These are phyloP conservation scores for Chromoteleia sp. DNA, from an alignment of 2,888 invertebrate genomes.

Conservation along the genomic window DNA sequence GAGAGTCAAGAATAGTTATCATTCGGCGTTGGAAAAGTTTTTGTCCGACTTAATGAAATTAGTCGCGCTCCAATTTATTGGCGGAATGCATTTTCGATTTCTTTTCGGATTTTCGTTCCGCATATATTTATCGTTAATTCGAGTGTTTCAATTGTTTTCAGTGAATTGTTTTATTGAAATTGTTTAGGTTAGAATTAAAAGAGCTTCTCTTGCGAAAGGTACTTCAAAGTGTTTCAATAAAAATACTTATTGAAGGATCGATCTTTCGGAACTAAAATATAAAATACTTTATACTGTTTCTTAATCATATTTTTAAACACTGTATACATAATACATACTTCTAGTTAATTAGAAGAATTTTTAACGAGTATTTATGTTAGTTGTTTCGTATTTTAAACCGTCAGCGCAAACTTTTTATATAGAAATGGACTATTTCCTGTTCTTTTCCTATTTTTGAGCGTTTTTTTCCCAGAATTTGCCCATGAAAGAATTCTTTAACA, in stretches of 20 bases:
- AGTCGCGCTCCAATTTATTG: conserved; percentile 2
- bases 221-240: not conserved
- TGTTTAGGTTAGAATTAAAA: not conserved
- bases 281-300: too few relatives aligned
- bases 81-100: conserved; percentile 7
- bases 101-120: not conserved
- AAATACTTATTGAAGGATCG: not conserved
- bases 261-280: too few relatives aligned
- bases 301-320: too few relatives aligned
- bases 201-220: not conserved
- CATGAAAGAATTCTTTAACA: too few relatives aligned
- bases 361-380: too few relatives aligned
- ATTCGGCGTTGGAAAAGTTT: conserved; percentile 18
- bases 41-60: conserved; percentile 25
- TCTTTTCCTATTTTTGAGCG: too few relatives aligned
- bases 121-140: conserved; percentile 3
- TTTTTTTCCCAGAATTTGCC: too few relatives aligned
- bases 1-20: conserved; percentile 11
- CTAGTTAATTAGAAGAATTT: too few relatives aligned
- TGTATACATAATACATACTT: too few relatives aligned
- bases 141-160: conserved; percentile 11
- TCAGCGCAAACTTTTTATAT: too few relatives aligned
- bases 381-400: too few relatives aligned
- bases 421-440: too few relatives aligned
- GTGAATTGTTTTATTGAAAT: conserved; percentile 9